These are phyloP conservation scores for Therioaphis trifolii DNA, from an alignment of 2,888 invertebrate genomes.

Conservation along the genomic window DNA sequence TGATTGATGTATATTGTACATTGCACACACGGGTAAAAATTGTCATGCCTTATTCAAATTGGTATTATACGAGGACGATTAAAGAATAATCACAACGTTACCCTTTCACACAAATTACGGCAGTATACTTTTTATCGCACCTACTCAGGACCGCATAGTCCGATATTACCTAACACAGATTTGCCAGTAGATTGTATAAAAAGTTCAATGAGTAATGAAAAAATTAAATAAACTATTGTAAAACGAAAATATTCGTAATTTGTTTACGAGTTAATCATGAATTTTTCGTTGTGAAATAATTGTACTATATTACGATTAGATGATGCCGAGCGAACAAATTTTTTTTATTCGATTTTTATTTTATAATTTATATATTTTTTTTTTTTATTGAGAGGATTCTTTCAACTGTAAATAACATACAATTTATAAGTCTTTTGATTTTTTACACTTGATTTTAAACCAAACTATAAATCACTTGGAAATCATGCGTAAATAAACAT, in stretches of 20 bases:
- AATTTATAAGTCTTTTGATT: too few relatives aligned
- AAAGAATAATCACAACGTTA: background rate
- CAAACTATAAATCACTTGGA: too few relatives aligned
- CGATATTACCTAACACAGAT: background rate
- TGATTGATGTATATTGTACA: background rate
- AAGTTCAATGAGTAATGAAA: background rate
- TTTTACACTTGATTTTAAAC: too few relatives aligned
- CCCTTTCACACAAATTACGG: too few relatives aligned
- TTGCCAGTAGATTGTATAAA: background rate
- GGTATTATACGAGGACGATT: background rate
- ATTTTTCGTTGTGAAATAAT: background rate
- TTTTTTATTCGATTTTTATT: background rate
- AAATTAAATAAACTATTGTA: background rate
- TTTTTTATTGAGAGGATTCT: too few relatives aligned
- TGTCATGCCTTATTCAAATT: conserved; percentile 6
- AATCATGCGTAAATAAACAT: too few relatives aligned
- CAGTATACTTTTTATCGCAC: too few relatives aligned
- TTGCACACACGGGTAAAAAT: background rate
- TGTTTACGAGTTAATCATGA: background rate
- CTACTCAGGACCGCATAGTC: background rate
- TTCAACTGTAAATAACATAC: too few relatives aligned
- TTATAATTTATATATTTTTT: too few relatives aligned
- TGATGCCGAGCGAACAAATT: background rate
- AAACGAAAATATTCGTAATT: background rate
- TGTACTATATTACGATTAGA: background rate